These are phyloP conservation scores for Pedetes capensis DNA, from an alignment of 2,113 vertebrate genomes.

Conservation along the genomic window DNA sequence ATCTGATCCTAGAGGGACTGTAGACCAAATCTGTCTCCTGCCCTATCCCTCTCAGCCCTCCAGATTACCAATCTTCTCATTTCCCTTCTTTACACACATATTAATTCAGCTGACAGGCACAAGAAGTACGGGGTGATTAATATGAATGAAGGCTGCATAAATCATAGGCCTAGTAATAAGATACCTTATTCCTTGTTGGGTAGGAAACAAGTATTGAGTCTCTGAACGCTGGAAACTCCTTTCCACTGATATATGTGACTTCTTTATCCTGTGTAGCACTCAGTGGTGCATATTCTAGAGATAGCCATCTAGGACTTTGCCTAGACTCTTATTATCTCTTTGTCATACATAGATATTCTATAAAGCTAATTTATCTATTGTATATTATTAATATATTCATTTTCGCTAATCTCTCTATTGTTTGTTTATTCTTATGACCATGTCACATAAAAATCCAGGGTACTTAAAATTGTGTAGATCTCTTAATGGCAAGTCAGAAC, in stretches of 20 bases:
- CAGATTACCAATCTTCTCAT: background rate
- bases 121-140: slow-evolving; percentile 79
- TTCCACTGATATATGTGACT: background rate
- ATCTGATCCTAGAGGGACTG: background rate
- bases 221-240: slow-evolving; percentile 76
- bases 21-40: background rate
- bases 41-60: background rate
- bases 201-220: slow-evolving; percentile 69
- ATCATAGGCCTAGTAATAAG: slow-evolving; percentile 66
- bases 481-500: background rate
- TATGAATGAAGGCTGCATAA: slow-evolving; percentile 82
- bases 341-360: background rate
- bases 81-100: background rate
- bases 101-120: slow-evolving; percentile 58
- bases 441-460: background rate
- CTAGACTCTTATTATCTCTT: background rate
- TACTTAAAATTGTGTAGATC: background rate
- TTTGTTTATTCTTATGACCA: background rate
- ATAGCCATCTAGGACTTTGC: background rate
- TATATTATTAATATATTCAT: background rate
- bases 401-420: too few relatives aligned
- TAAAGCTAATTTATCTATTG: background rate
- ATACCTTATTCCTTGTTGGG: background rate
- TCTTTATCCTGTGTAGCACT: background rate
- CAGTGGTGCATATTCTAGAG: background rate